Evolutionary conservation across 2,888 invertebrate genomes (phyloP).

Genomic region (Euphydryas editha): DNA sequence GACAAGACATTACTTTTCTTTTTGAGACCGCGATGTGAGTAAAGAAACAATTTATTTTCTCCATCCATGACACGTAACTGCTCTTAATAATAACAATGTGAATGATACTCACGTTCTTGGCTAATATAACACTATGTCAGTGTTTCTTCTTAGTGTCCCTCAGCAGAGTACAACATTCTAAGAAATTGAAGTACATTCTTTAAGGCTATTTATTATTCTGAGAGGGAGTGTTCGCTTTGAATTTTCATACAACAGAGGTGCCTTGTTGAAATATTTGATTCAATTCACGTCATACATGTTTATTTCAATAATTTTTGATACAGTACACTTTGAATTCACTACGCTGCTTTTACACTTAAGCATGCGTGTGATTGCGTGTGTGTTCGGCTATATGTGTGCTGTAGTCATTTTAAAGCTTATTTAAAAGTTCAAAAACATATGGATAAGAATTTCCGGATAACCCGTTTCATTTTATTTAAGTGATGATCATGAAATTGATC

Average conservation of each 20-base stretch:
- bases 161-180: conserved; percentile 49
- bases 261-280: conserved; percentile 29
- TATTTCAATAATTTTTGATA: conserved; percentile 12
- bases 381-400: too few relatives aligned
- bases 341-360: not conserved
- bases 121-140: conserved; percentile 70
- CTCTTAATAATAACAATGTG: conserved; percentile 53
- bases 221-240: conserved; percentile 37
- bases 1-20: conserved; percentile 44
- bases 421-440: not conserved
- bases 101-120: conserved; percentile 66
- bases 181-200: conserved; percentile 57
- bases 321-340: not conserved
- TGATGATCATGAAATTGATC: conserved; percentile 26
- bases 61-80: conserved; percentile 46
- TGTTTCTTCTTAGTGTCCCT: conserved; percentile 38
- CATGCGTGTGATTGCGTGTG: not conserved
- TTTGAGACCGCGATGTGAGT: conserved; percentile 29
- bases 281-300: conserved; percentile 11
- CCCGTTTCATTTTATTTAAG: not conserved
- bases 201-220: conserved; percentile 45
- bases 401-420: not conserved
- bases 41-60: conserved; percentile 46
- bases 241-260: conserved; percentile 35
- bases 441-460: not conserved